Base-by-base conservation (phyloP, 1,140 invertebrate genomes). In the Drosophila triauraria region DNA sequence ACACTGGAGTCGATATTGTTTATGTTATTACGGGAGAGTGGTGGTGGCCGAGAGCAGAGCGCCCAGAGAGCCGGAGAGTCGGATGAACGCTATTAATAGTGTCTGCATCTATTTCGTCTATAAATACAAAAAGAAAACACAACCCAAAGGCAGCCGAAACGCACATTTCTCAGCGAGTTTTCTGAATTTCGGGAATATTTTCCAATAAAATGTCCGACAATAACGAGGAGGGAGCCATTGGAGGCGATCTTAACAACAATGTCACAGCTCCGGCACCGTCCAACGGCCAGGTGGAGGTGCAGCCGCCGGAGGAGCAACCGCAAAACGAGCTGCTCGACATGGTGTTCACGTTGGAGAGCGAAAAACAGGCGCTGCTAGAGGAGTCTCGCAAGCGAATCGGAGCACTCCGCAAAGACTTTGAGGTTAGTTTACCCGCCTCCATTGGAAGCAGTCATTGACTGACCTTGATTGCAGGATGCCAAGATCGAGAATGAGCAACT, bases 321-420 rank as follows among this genome's bases (percentile, higher is more conserved):
- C 79, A 91, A 43, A 86, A 82, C 48, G 91, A 93, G 50, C 77
- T 93, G 47, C 80, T 93, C 10, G 92, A 93, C 63, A 92, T 92
- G 69, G 83, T 93, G 7, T 93, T 93, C 56, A 78, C 82, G 43
- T 76, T 93, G 78, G 92, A 93, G 67, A 93, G 91, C 64, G 92
- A 93, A 48, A 93, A 93, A 70, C 91, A 92, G 40, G 79, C 86
- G 50, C 50, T 93, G 63, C 59, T 93, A 47, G 92, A 93, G 69
- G 88, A 93, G 75, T 92, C 91, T 44, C 88, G 91, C 44, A 86
- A 80, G 51, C 59, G 92, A 60, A 86, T 93, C 38, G 75, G 68
- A 30, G 78, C 82, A 47, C 82, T 92, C 43, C 90, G 91, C n/a
- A 93, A 91, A 82, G 92, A 93, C 67, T 91, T 91, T 78, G 92